These are phyloP conservation scores for Vireo griseus DNA, from an alignment of 2,797 vertebrate species.

Conservation along the genomic window DNA sequence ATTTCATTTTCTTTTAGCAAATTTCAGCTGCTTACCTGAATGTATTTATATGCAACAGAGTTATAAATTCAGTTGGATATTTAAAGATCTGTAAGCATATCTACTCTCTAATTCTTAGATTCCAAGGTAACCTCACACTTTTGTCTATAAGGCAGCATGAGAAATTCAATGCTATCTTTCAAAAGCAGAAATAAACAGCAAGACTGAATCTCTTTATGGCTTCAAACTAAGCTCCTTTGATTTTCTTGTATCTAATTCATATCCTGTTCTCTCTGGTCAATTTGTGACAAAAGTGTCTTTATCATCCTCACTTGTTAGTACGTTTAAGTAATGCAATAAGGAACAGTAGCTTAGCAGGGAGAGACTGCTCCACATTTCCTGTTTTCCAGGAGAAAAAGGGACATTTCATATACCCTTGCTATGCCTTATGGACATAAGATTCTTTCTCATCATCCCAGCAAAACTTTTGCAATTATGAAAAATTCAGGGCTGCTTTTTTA, in stretches of 20 bases:
- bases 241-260: neutral
- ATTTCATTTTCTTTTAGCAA: neutral
- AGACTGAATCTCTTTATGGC: neutral
- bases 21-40: neutral
- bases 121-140: neutral
- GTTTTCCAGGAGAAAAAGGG: neutral
- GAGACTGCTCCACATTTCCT: neutral
- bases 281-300: slow-evolving; percentile 2
- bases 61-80: neutral
- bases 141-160: neutral
- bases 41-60: neutral
- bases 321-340: neutral
- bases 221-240: neutral
- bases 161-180: neutral
- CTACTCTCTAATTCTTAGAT: neutral
- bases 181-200: neutral
- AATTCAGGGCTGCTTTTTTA: neutral
- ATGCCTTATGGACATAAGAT: neutral
- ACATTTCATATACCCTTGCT: neutral
- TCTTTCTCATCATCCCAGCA: neutral
- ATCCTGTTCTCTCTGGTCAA: neutral
- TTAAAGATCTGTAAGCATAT: neutral
- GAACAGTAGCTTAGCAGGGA: neutral
- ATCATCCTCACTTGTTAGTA: neutral
- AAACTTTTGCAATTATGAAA: neutral